Percentiles rank a stretch among this genome's conserved stretches.
Conservation (phyloP, 2,888 invertebrate genomes). For the Campoletis raptor region DNA sequence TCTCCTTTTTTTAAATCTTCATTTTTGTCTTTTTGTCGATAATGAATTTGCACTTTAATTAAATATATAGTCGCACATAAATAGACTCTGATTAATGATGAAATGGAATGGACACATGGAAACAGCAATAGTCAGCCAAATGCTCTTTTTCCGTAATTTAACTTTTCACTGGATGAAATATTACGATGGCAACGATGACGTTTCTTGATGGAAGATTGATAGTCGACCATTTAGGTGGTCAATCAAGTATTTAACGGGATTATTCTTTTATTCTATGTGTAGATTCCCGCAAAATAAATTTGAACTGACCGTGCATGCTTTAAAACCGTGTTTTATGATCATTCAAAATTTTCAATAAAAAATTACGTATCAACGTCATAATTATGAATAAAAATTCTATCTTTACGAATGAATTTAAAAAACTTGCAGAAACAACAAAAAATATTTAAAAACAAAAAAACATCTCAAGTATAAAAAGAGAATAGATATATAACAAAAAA, state of each 20-base stretch:
- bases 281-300: neutral
- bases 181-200: neutral
- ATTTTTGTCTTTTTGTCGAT: neutral
- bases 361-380: neutral
- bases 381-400: neutral
- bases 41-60: constrained; percentile 15
- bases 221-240: neutral
- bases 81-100: constrained; percentile 37
- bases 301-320: neutral
- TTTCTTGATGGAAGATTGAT: constrained; percentile 21
- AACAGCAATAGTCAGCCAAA: constrained; percentile 13
- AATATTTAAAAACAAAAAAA: neutral
- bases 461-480: neutral
- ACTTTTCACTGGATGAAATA: constrained; percentile 6
- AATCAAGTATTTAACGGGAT: neutral
- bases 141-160: constrained; percentile 24
- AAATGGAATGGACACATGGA: constrained; percentile 21
- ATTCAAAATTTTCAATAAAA: neutral
- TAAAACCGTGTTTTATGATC: neutral
- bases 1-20: neutral
- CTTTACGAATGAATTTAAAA: neutral
- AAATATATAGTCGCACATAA: neutral
- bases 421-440: neutral
- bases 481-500: constrained; percentile 4
- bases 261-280: neutral